A percentile compares a stretch with the other conserved stretches of the same genome.
phyloP scores from a whole-genome alignment of 2,888 invertebrate genomes.

The Galerucella pusilla region DNA sequence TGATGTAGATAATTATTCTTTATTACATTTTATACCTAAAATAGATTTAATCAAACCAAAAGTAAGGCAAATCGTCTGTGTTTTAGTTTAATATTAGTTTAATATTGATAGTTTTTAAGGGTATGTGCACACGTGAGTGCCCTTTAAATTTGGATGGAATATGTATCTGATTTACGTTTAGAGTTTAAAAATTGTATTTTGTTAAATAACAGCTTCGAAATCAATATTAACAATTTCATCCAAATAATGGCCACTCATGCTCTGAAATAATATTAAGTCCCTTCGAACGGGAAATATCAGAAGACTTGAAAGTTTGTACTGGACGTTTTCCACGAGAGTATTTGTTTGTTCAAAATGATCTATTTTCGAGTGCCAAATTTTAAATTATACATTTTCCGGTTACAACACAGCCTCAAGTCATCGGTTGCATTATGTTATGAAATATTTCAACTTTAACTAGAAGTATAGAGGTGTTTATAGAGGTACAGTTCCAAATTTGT shows the following conservation, averaged over 20 bases:
- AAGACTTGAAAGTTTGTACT: slow-evolving; percentile 25
- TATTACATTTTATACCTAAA: slow-evolving; percentile 29
- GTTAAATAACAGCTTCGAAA: too few relatives aligned
- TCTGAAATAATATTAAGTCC: slow-evolving; percentile 17
- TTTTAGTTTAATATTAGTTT: slow-evolving; percentile 10
- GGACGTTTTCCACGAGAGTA: slow-evolving; percentile 13
- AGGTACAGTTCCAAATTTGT: not conserved
- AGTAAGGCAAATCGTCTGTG: slow-evolving; percentile 25
- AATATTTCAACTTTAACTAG: too few relatives aligned
- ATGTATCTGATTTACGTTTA: too few relatives aligned
- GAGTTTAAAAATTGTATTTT: too few relatives aligned
- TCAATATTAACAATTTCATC: not conserved
- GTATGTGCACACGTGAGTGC: not conserved
- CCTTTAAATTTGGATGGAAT: not conserved
- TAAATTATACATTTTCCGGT: too few relatives aligned
- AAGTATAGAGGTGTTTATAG: too few relatives aligned
- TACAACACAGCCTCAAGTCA: too few relatives aligned
- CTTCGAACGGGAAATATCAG: slow-evolving; percentile 24
- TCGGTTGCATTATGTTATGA: too few relatives aligned
- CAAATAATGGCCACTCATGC: slow-evolving; percentile 1
- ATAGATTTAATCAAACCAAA: slow-evolving; percentile 36
- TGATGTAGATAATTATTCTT: slow-evolving; percentile 38
- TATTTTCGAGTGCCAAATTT: too few relatives aligned
- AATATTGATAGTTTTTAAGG: not conserved
- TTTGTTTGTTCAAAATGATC: slow-evolving; percentile 4